phyloP scores from a whole-genome alignment of 2,888 invertebrate genomes.

The Chymomyza fuscimana region DNA sequence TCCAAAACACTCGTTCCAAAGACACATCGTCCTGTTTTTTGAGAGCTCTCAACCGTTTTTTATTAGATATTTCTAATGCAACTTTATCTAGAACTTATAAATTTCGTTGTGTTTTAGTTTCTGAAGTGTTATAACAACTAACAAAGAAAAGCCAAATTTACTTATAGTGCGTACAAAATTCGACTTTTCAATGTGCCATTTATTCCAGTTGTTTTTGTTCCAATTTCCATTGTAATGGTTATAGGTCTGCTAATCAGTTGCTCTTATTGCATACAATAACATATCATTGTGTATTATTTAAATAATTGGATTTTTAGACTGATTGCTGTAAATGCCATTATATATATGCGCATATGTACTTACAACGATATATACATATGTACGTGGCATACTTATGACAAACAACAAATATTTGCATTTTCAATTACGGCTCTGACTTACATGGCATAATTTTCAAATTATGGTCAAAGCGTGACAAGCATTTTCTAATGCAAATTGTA shows the following conservation, averaged over 20 bases:
- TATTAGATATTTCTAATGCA: too few relatives aligned
- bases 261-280: slow-evolving; percentile 6
- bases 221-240: slow-evolving; percentile 24
- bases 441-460: not conserved
- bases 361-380: not conserved
- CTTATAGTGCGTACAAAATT: not conserved
- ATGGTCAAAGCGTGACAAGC: not conserved
- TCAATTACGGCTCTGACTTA: not conserved
- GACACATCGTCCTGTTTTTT: too few relatives aligned
- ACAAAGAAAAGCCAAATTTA: too few relatives aligned
- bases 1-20: too few relatives aligned
- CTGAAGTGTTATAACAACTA: too few relatives aligned
- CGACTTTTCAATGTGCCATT: not conserved
- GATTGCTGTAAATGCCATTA: not conserved
- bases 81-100: too few relatives aligned
- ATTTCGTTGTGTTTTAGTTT: too few relatives aligned
- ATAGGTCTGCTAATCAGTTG: slow-evolving; percentile 24
- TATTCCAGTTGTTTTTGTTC: not conserved
- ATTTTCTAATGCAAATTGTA: not conserved
- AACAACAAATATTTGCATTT: not conserved
- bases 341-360: not conserved
- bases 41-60: too few relatives aligned
- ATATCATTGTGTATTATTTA: not conserved
- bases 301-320: not conserved
- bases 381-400: not conserved